A percentile compares a stretch with the other conserved stretches of the same genome.
These are phyloP conservation scores for Moxostoma hubbsi DNA, from an alignment of 2,797 vertebrate genomes.

Conservation along the genomic window DNA sequence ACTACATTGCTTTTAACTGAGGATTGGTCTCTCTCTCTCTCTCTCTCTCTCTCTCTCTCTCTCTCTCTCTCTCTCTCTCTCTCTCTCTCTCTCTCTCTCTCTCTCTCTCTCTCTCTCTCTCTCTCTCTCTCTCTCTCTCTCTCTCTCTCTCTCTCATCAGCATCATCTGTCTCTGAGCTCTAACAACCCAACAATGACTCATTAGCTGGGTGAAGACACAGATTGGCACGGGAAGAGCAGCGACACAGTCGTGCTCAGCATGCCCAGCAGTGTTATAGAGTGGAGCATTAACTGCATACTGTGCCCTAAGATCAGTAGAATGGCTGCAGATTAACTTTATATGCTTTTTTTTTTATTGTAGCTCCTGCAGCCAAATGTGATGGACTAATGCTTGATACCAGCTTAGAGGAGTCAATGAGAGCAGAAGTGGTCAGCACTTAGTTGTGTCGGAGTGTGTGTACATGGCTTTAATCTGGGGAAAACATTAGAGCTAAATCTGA, in stretches of 20 bases:
- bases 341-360: conserved; percentile 34
- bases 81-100: too few relatives aligned
- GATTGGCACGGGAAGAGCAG: conserved; percentile 39
- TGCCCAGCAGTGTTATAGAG: conserved; percentile 37
- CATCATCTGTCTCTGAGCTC: conserved; percentile 33
- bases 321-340: conserved; percentile 46
- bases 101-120: too few relatives aligned
- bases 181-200: conserved; percentile 41
- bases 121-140: too few relatives aligned
- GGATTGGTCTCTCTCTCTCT: too few relatives aligned
- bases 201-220: conserved; percentile 52
- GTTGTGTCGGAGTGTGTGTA: conserved; percentile 7
- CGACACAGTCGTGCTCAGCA: conserved; percentile 38
- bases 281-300: conserved; percentile 50
- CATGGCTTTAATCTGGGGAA: too few relatives aligned
- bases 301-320: conserved; percentile 45
- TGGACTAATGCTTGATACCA: conserved; percentile 21
- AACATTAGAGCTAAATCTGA: too few relatives aligned
- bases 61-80: too few relatives aligned
- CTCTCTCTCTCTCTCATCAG: not conserved
- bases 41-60: too few relatives aligned
- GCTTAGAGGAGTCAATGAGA: not conserved
- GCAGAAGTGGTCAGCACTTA: not conserved
- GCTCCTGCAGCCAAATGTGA: conserved; percentile 14
- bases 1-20: too few relatives aligned